Percentiles rank a stretch among this genome's conserved stretches.
Evolutionary conservation across 2,888 invertebrate species (phyloP).

Genomic region (Cheilosia pagana): DNA sequence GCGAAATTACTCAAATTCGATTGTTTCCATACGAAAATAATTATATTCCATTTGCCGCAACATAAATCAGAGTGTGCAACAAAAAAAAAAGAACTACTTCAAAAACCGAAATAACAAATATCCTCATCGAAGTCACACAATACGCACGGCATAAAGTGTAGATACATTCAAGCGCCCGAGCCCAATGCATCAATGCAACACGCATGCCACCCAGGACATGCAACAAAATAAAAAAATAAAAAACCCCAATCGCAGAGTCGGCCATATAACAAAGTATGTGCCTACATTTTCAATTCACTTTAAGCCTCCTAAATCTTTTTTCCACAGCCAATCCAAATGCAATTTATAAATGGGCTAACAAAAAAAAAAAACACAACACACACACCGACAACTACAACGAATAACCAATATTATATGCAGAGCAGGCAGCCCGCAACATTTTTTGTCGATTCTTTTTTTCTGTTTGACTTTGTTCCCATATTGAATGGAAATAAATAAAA

Average conservation of each 20-base stretch:
- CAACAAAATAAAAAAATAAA: slow-evolving; percentile 34
- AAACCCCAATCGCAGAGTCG: slow-evolving; percentile 13
- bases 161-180: slow-evolving; percentile 59
- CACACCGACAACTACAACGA: slow-evolving; percentile 6
- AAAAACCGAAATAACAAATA: slow-evolving; percentile 41
- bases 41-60: slow-evolving; percentile 76
- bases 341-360: slow-evolving; percentile 72
- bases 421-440: slow-evolving; percentile 64
- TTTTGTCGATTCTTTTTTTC: slow-evolving; percentile 5
- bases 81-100: slow-evolving; percentile 30
- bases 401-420: slow-evolving; percentile 69
- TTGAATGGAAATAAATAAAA: slow-evolving; percentile 72
- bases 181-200: slow-evolving; percentile 73
- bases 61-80: slow-evolving; percentile 68
- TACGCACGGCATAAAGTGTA: slow-evolving; percentile 65
- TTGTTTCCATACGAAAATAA: slow-evolving; percentile 71
- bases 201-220: slow-evolving; percentile 67
- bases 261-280: slow-evolving; percentile 68
- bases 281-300: slow-evolving; percentile 74
- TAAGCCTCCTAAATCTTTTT: slow-evolving; percentile 74
- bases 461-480: slow-evolving; percentile 22
- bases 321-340: slow-evolving; percentile 72
- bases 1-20: slow-evolving; percentile 67
- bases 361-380: slow-evolving; percentile 24
- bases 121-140: slow-evolving; percentile 64